These are phyloP conservation scores for Microctenopoma steveboyesi DNA, from an alignment of 2,797 vertebrate species.

Conservation along the genomic window DNA sequence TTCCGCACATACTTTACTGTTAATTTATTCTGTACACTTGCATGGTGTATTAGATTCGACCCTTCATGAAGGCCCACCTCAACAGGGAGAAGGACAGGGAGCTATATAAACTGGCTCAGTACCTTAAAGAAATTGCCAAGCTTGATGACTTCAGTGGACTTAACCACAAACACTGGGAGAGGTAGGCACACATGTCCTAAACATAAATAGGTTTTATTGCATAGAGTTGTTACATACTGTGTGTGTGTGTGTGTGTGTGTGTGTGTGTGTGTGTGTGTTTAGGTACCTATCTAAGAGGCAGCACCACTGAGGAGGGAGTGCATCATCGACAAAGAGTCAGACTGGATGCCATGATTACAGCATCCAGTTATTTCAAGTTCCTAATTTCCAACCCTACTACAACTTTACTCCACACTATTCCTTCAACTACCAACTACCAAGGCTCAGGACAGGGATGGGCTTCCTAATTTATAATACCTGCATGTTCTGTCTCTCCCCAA, in stretches of 20 bases:
- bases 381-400: slow-evolving; percentile 27
- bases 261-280: slow-evolving; percentile 53
- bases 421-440: slow-evolving; percentile 28
- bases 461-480: slow-evolving; percentile 51
- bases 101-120: slow-evolving; percentile 95
- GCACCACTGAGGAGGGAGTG: slow-evolving; percentile 85
- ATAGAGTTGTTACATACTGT: slow-evolving; percentile 24
- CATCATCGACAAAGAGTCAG: slow-evolving; percentile 80
- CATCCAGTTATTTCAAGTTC: slow-evolving; percentile 23
- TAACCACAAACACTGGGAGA: slow-evolving; percentile 99
- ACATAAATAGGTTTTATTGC: not conserved
- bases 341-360: slow-evolving; percentile 76
- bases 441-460: slow-evolving; percentile 51
- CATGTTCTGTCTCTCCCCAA: slow-evolving; percentile 52
- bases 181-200: slow-evolving; percentile 74
- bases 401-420: slow-evolving; percentile 14
- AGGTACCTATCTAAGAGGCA: slow-evolving; percentile 98
- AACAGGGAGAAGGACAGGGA: slow-evolving; percentile 98
- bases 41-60: slow-evolving; percentile 87
- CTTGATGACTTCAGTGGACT: slow-evolving; percentile 95
- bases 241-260: slow-evolving; percentile 12
- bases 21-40: slow-evolving; percentile 16
- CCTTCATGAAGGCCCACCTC: slow-evolving; percentile 99
- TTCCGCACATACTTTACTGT: not conserved
- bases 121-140: slow-evolving; percentile 98